Base-by-base conservation (phyloP, 2,113 vertebrate genomes). In the Emydura subglobosa region DNA sequence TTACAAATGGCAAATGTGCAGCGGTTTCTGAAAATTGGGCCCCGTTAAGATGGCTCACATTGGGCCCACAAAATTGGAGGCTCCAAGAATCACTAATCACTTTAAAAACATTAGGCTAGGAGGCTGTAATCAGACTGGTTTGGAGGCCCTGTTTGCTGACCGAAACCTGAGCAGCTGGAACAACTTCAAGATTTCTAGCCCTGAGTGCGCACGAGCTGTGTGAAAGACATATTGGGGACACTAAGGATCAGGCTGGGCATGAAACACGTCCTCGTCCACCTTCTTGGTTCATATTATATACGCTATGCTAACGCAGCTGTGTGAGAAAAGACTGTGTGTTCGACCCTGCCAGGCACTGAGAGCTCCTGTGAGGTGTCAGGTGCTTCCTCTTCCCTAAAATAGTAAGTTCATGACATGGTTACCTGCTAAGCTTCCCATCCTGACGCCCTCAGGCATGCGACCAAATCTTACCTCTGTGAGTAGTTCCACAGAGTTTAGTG, bases 31-130 rank as follows among this genome's bases (percentile, higher is more conserved):
- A 47, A 92, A 85, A 53, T 7, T 29, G 39, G n/a, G 22, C 10
- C 24, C 27, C 16, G 12, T 17, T 84, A n/a, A 31, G 24, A 57
- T 14, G 8, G 8, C 44, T 12, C 39, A 12, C 10, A 21, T 31
- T 76, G 44, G 29, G 24, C 3, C 54, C 5, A 74, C 1, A 25
- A 5, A 31, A 31, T 39, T 0, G 0, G 22, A 25, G 72, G 42
- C 22, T 5, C 24, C 17, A 65, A 10, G 59, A 82, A 82, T 82
- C 1, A 51, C 14, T 39, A 92, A 2, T 29, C 80, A 68, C n/a
- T 19, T 17, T 42, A 54, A 57, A 31, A 47, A 12, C 29, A 61
- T 21, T 10, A 59, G 39, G 14, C 25, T 29, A 44, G 10, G 50
- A 84, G 34, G 5, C 14, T 50, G 42, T 55, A 31, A 42, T 5